Evolutionary conservation across 2,113 vertebrate species (phyloP).

Genomic region (Cisticola juncidis): DNA sequence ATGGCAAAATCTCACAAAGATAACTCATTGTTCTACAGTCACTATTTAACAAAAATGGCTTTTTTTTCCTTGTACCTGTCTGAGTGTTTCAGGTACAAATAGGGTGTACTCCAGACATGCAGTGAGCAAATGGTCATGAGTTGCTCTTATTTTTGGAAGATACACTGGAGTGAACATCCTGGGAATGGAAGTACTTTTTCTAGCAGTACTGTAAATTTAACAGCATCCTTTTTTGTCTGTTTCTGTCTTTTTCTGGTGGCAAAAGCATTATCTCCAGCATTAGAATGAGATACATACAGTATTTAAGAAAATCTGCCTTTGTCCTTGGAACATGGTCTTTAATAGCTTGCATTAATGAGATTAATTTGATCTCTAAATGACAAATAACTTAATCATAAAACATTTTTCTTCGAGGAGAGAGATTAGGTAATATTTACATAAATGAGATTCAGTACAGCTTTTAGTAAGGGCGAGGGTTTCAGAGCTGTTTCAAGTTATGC

Average conservation of each 20-base stretch:
- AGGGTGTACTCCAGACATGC: not conserved
- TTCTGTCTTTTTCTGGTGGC: conserved; percentile 2
- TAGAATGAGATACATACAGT: not conserved
- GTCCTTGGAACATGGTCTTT: conserved; percentile 58
- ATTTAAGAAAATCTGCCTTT: conserved; percentile 50
- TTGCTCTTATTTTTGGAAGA: not conserved
- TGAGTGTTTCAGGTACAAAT: not conserved
- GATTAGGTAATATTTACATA: not conserved
- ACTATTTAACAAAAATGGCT: not conserved
- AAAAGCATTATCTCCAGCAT: conserved; percentile 6
- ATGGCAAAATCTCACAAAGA: not conserved
- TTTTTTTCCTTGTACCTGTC: not conserved
- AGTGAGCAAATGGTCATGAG: not conserved
- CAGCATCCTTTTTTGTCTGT: not conserved
- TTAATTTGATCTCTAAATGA: conserved; percentile 67
- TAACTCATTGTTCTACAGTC: not conserved
- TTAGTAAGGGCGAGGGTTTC: not conserved
- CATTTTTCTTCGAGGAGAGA: conserved; percentile 20
- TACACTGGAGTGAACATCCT: not conserved
- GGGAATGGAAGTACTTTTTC: not conserved
- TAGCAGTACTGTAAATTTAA: not conserved
- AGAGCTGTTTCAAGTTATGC: not conserved
- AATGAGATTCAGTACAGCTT: not conserved
- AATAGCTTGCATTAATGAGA: conserved; percentile 56
- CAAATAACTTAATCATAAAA: conserved; percentile 20